phyloP scores from a whole-genome alignment of 2,888 invertebrate genomes.

The Diarsia dahlii region DNA sequence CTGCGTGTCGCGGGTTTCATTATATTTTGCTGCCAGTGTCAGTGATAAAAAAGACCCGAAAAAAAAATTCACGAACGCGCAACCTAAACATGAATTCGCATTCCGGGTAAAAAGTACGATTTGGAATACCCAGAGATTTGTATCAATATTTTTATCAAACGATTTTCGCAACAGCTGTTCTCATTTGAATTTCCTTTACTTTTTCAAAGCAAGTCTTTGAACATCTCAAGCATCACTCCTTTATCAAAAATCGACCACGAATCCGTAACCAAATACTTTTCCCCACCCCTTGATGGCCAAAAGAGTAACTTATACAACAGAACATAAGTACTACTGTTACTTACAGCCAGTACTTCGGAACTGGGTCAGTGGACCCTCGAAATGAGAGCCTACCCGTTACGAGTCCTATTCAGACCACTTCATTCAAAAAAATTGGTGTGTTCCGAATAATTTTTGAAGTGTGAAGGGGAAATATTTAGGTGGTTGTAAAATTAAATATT shows the following conservation, averaged over 20 bases:
- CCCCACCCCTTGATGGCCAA: not conserved
- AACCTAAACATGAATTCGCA: no score
- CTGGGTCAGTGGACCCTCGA: slow-evolving; percentile 52
- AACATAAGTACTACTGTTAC: slow-evolving; percentile 28
- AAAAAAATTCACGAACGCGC: no score
- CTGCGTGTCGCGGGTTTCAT: not conserved
- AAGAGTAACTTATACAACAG: slow-evolving; percentile 9
- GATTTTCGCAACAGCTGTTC: not conserved
- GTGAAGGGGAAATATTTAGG: slow-evolving; percentile 1
- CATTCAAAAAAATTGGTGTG: slow-evolving; percentile 36
- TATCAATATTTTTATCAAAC: not conserved
- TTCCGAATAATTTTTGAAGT: slow-evolving; percentile 30
- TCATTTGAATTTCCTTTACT: not conserved
- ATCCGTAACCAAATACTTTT: not conserved
- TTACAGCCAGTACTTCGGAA: slow-evolving; percentile 27
- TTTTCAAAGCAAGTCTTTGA: not conserved
- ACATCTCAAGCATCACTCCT: not conserved
- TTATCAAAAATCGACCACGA: not conserved
- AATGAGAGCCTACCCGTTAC: slow-evolving; percentile 36
- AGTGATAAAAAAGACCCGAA: no score
- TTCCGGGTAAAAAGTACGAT: no score
- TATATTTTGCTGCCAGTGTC: no score
- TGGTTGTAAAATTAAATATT: not conserved
- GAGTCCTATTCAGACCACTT: slow-evolving; percentile 36
- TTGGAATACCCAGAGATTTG: no score